Evolutionary conservation across 2,888 invertebrate species (phyloP).

Genomic region (Homarus gammarus): DNA sequence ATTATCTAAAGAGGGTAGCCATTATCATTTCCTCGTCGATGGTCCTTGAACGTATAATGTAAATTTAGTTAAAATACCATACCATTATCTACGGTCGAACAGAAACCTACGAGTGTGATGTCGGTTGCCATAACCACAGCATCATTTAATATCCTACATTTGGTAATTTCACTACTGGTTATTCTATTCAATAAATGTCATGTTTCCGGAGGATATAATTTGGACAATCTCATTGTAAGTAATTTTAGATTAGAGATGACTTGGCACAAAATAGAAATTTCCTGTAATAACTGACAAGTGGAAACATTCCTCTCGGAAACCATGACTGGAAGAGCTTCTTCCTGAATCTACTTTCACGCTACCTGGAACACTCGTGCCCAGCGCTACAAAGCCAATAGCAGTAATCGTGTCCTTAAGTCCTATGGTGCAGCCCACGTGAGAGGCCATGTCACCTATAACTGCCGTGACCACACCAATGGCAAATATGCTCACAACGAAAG

Average conservation of each 20-base stretch:
- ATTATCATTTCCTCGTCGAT: not conserved
- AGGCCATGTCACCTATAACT: constrained; percentile 83
- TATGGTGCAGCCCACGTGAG: constrained; percentile 84
- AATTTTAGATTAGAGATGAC: not conserved
- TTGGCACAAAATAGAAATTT: not conserved
- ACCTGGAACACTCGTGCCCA: constrained; percentile 84
- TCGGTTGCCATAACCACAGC: not conserved
- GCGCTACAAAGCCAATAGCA: constrained; percentile 84
- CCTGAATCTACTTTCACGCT: constrained; percentile 64
- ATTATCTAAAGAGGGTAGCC: not conserved
- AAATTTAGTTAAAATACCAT: not conserved
- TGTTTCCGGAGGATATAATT: not conserved
- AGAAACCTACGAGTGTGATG: too few relatives aligned
- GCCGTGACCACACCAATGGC: constrained; percentile 83
- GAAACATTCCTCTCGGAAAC: not conserved
- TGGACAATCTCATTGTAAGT: not conserved
- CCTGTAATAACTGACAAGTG: not conserved
- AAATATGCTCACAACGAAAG: constrained; percentile 82
- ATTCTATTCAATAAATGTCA: not conserved
- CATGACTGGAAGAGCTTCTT: not conserved
- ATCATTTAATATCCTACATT: not conserved
- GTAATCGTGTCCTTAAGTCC: constrained; percentile 84
- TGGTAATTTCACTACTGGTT: not conserved
- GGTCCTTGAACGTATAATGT: not conserved
- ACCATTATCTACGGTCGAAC: not conserved